Evolutionary conservation across 2,888 invertebrate genomes (phyloP), one percentile per base, ranked within the genome.

Genomic region (Lomographa bimaculata): DNA sequence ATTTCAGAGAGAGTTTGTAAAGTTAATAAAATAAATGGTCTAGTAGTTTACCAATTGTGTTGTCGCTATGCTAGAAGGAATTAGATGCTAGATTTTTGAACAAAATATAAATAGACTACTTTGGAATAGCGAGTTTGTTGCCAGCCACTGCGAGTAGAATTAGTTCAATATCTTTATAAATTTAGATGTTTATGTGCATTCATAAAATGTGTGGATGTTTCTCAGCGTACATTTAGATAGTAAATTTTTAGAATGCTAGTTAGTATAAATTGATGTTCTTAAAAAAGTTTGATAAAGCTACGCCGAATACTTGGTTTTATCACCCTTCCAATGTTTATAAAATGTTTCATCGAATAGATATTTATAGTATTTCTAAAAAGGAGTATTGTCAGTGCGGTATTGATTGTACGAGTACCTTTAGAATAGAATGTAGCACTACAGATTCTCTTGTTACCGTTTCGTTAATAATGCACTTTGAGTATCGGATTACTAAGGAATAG

Each of bases 181-280:
- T 70, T 76, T 86, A 86, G 85, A 76, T 77, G 81, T 85, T 80
- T 79, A 80, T 66, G 74, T 77, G 79, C 81, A 86, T 80, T 80
- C 74, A 78, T 80, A 71, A 64, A 72, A 60, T 56, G 65, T 70
- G 68, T 79, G 85, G 46, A 82, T 86, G 85, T 73, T 64, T 41
- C 68, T 73, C 71, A 70, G 80, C 84, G 84, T 89, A 85, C 83
- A 62, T 70, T 43, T 87, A 87, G 87, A 77, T 87, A 87, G 87
- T 85, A 81, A 89, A 87, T 82, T 86, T 73, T 83, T 89, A 89
- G 89, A 76, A 81, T 86, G 89, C 89, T 87, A 89, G 89, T 79
- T 89, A 89, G 86, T 71, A 71, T 85, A 85, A 85, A 85, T 82
- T 82, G 70, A 76, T 69, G 68, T 75, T 79, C 66, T 64, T 71